A percentile compares a stretch with the other conserved stretches of the same genome.
Conservation (phyloP, 2,888 invertebrate species). For the Enchytraeus crypticus region DNA sequence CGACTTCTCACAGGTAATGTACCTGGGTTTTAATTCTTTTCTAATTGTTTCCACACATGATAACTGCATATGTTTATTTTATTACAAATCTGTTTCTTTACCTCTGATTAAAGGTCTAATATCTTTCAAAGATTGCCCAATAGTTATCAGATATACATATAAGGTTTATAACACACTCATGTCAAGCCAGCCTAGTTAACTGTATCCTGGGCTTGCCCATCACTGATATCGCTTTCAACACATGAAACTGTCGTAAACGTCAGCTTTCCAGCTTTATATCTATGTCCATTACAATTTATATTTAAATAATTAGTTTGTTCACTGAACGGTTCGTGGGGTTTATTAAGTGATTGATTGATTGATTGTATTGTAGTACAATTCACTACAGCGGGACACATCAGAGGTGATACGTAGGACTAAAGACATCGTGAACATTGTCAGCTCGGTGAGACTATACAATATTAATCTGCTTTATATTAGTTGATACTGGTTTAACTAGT, state of each 20-base stretch:
- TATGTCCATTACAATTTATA: no score
- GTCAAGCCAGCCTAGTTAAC: neutral
- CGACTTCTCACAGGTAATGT: conserved; percentile 52
- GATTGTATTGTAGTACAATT: conserved; percentile 9
- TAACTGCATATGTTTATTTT: neutral
- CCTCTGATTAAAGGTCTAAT: no score
- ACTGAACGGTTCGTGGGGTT: no score
- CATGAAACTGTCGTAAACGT: no score
- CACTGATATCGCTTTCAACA: no score
- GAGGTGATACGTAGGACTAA: conserved; percentile 14
- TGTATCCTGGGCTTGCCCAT: neutral
- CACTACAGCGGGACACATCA: neutral
- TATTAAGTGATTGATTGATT: neutral
- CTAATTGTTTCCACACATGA: neutral
- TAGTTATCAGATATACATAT: no score
- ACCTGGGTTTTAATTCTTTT: conserved; percentile 48
- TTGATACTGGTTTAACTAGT: neutral
- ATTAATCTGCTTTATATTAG: neutral
- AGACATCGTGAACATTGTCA: conserved; percentile 16
- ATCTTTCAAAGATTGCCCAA: no score
- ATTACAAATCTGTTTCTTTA: no score
- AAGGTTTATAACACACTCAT: no score
- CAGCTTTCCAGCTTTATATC: neutral
- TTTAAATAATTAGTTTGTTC: no score
- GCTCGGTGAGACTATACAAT: conserved; percentile 6